Evolutionary conservation across 2,888 invertebrate species (phyloP), one percentile per base, ranked within the genome.

Genomic region (Sarcophaga caerulescens): DNA sequence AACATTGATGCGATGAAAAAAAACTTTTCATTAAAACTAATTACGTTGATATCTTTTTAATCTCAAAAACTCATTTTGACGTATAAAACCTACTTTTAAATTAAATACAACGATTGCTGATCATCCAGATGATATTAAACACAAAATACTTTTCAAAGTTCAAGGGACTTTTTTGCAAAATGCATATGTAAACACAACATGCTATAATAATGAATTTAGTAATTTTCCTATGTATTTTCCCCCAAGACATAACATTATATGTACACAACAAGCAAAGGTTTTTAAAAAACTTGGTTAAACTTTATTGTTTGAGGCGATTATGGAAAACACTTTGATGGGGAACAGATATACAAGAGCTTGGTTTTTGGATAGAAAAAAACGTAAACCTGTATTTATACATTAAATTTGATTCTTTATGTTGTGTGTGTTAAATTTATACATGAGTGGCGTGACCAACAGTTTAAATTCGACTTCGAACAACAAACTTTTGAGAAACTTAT

Each of bases 361-460:
- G 2, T 25, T 25, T 23, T 52, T 69, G 14, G 23, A 52, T 52
- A 52, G 52, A 69, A 69, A 17, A 69, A 69, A 14, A 25, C 17
- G n/a, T 69, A 23, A 69, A 52, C 17, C 23, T 14, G 10, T 52
- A 69, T 69, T 17, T 57, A 52, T 25, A 23, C 47, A 69, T 69
- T 52, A 17, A n/a, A n/a, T n/a, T n/a, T n/a, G n/a, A n/a, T n/a
- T n/a, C n/a, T n/a, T n/a, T n/a, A n/a, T n/a, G n/a, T n/a, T n/a
- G n/a, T n/a, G n/a, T n/a, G n/a, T n/a, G n/a, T n/a, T n/a, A n/a
- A n/a, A n/a, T n/a, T n/a, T n/a, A n/a, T n/a, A n/a, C 23, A 45
- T 69, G 69, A 25, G 25, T 25, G 5, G 3, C 25, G 25, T 3
- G 25, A n/a, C n/a, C n/a, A n/a, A n/a, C n/a, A n/a, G n/a, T n/a